phyloP scores from a whole-genome alignment of 2,888 invertebrate genomes.

The Exephanes ischioxanthus region DNA sequence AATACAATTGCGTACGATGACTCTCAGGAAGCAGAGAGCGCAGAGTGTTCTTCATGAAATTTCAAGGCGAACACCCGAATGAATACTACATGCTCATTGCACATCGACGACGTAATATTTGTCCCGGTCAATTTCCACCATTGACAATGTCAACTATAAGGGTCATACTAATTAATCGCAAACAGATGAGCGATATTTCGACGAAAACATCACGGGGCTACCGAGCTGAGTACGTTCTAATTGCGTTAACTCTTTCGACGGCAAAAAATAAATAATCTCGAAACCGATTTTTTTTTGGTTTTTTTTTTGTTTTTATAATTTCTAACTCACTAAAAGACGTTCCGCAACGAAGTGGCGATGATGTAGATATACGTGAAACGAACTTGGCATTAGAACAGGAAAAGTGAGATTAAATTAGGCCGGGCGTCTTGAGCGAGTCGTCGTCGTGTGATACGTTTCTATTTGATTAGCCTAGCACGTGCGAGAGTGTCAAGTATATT shows the following conservation, averaged over 20 bases:
- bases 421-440: constrained; percentile 25
- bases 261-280: neutral
- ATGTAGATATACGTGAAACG: constrained; percentile 9
- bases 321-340: neutral
- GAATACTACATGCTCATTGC: neutral
- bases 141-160: constrained; percentile 30
- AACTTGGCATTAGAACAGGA: constrained; percentile 50
- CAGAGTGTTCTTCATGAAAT: constrained; percentile 21
- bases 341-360: neutral
- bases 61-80: constrained; percentile 30
- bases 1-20: constrained; percentile 27
- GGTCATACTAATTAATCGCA: constrained; percentile 11
- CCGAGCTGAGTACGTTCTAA: neutral
- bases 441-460: constrained; percentile 24
- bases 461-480: constrained; percentile 39
- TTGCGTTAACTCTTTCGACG: neutral
- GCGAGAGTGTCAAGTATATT: constrained; percentile 30
- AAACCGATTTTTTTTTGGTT: neutral
- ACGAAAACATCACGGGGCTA: constrained; percentile 15
- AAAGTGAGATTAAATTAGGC: constrained; percentile 44
- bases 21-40: constrained; percentile 28
- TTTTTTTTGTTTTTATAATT: neutral
- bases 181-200: constrained; percentile 20
- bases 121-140: constrained; percentile 43
- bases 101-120: neutral